Evolutionary conservation across 2,888 invertebrate species (phyloP).

Genomic region (Dastarcus helophoroides): DNA sequence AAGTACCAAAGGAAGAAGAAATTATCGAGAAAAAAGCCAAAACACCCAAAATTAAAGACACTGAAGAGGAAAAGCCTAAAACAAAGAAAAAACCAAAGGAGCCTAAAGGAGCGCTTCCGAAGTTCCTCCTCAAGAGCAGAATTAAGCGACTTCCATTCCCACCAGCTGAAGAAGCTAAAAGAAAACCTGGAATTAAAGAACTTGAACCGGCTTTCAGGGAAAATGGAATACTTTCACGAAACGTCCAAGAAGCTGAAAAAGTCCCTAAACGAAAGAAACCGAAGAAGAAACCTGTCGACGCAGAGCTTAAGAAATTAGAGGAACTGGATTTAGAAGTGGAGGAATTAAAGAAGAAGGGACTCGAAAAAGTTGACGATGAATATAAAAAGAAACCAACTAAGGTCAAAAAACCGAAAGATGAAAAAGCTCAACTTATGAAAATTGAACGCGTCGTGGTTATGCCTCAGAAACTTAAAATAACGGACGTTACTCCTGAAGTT

Average conservation of each 20-base stretch:
- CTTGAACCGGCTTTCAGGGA: constrained; percentile 27
- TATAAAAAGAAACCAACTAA: constrained; percentile 22
- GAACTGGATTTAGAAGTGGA: constrained; percentile 38
- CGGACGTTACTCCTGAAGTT: constrained; percentile 39
- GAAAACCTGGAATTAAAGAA: constrained; percentile 26
- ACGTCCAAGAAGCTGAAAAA: constrained; percentile 37
- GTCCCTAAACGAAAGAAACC: constrained; percentile 26
- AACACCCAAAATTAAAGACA: constrained; percentile 3
- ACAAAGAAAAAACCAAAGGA: constrained; percentile 4
- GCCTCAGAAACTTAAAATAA: constrained; percentile 46
- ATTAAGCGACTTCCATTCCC: constrained; percentile 44
- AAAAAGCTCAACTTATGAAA: constrained; percentile 20
- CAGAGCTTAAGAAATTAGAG: constrained; percentile 35
- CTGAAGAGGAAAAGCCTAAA: neutral
- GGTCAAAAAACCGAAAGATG: constrained; percentile 23
- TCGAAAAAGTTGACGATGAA: constrained; percentile 34
- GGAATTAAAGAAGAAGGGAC: constrained; percentile 29
- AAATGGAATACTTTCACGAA: constrained; percentile 38
- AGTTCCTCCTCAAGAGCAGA: constrained; percentile 57
- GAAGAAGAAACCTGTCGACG: constrained; percentile 30
- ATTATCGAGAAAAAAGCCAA: constrained; percentile 6
- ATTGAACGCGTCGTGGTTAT: constrained; percentile 27
- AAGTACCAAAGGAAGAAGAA: constrained; percentile 3
- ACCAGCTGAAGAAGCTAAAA: constrained; percentile 26
- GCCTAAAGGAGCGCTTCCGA: constrained; percentile 39